Evolutionary conservation across 2,113 vertebrate genomes (phyloP).

Genomic region (Sinocyclocheilus rhinocerous): DNA sequence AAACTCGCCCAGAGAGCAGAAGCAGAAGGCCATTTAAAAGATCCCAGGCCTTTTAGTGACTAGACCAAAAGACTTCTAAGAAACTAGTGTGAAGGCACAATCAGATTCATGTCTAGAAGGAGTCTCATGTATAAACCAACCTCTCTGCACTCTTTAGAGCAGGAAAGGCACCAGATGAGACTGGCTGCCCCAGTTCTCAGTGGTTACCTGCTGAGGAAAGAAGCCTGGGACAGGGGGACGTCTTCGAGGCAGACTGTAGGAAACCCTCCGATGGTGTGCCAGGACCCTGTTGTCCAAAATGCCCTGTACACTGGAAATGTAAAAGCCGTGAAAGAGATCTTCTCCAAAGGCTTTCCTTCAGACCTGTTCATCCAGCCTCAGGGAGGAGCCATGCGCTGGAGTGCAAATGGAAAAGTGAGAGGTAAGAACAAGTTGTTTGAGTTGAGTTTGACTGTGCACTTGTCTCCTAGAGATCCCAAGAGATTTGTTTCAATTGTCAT

Average conservation of each 20-base stretch:
- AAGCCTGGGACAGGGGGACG: conserved; percentile 39
- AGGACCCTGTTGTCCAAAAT: conserved; percentile 85
- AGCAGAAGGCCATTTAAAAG: neutral
- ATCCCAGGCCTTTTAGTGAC: neutral
- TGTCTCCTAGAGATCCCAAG: too few relatives aligned
- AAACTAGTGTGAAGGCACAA: neutral
- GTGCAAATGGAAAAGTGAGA: conserved; percentile 73
- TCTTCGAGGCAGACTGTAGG: neutral
- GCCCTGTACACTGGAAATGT: conserved; percentile 87
- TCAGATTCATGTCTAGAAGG: conserved; percentile 59
- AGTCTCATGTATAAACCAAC: conserved; percentile 68
- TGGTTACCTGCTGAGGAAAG: conserved; percentile 68
- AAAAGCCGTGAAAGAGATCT: conserved; percentile 76
- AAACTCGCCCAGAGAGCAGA: conserved; percentile 66
- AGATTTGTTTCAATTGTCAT: neutral
- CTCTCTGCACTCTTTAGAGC: conserved; percentile 63
- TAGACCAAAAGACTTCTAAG: neutral
- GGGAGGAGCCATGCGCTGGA: conserved; percentile 85
- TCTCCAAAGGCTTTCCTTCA: conserved; percentile 71
- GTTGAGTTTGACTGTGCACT: too few relatives aligned
- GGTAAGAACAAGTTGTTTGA: conserved; percentile 74
- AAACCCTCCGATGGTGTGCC: conserved; percentile 74
- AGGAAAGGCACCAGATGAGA: conserved; percentile 57
- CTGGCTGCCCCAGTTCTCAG: conserved; percentile 50
- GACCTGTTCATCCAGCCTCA: conserved; percentile 82